Evolutionary conservation across 35 echinoderm and acorn worm species (phyloP).

Genomic region (Diadema setosum): DNA sequence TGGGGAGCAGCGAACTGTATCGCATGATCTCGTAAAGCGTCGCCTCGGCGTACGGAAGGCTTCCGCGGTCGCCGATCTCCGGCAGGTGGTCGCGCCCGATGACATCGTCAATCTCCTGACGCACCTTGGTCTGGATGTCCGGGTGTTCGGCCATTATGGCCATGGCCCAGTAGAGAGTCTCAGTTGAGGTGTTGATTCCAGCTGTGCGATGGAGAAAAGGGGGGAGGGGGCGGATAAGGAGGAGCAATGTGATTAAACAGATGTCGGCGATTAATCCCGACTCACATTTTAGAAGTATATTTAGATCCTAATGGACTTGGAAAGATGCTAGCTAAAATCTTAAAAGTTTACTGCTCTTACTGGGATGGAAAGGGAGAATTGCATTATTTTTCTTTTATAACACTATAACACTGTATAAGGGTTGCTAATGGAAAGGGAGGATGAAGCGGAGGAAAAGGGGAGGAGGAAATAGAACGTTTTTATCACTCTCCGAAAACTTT

Average conservation of each 20-base stretch:
- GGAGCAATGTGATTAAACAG: neutral
- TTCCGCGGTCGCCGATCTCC: conserved; percentile 24
- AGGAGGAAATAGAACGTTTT: too few relatives aligned
- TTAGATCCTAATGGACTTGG: neutral
- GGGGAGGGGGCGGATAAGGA: neutral
- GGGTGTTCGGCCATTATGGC: conserved; percentile 44
- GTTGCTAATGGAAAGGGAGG: too few relatives aligned
- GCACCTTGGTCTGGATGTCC: conserved; percentile 57
- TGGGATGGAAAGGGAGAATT: too few relatives aligned
- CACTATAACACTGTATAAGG: too few relatives aligned
- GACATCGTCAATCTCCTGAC: conserved; percentile 64
- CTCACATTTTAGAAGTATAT: neutral
- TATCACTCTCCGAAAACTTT: too few relatives aligned
- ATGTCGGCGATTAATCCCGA: neutral
- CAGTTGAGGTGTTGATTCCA: conserved; percentile 51
- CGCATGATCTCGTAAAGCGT: conserved; percentile 49
- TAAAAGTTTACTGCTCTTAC: too few relatives aligned
- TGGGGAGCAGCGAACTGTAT: conserved; percentile 31
- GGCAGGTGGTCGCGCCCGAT: conserved; percentile 28
- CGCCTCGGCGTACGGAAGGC: conserved; percentile 49
- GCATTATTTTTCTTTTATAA: too few relatives aligned
- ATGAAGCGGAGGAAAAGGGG: too few relatives aligned
- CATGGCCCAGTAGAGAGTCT: conserved; percentile 46
- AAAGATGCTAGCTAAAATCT: too few relatives aligned
- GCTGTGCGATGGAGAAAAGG: conserved; percentile 4